Evolutionary conservation across 64 coral and sea anemone species (phyloP).

Genomic region (Dendrophyllia cribrosa): DNA sequence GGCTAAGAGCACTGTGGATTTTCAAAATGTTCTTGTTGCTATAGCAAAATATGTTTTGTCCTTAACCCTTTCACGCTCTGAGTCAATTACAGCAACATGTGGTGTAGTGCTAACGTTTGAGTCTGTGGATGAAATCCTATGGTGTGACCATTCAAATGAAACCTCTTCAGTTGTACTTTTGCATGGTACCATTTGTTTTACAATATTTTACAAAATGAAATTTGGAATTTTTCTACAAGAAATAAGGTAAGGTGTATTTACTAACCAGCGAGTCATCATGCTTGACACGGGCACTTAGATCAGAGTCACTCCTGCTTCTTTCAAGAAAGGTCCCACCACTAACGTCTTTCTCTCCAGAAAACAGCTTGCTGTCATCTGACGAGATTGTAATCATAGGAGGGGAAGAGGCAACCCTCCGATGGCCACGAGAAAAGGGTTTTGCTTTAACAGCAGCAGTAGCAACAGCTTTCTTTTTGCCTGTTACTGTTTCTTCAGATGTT

Average conservation of each 20-base stretch:
- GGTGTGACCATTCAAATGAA: too few species aligned
- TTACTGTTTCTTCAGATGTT: neutral
- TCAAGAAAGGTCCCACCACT: neutral
- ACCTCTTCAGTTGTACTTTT: too few species aligned
- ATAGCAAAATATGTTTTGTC: too few species aligned
- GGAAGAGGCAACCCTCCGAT: slow-evolving; percentile 41
- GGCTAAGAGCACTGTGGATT: too few species aligned
- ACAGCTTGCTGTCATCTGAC: neutral
- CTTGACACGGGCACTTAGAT: neutral
- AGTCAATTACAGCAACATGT: too few species aligned
- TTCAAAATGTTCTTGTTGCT: too few species aligned
- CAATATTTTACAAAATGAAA: too few species aligned
- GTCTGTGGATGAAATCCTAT: too few species aligned
- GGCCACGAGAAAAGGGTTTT: slow-evolving; percentile 24
- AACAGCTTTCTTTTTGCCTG: neutral
- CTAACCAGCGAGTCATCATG: slow-evolving; percentile 15
- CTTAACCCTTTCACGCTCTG: too few species aligned
- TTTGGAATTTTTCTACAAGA: too few species aligned
- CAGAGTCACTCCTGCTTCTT: slow-evolving; percentile 47
- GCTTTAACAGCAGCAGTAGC: neutral
- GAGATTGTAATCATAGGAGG: slow-evolving; percentile 18
- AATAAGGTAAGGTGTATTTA: neutral
- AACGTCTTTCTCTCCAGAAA: neutral
- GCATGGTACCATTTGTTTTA: too few species aligned
- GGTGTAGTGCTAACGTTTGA: too few species aligned